Base-by-base conservation (phyloP, 2,888 invertebrate species). In the Rhagonycha fulva region DNA sequence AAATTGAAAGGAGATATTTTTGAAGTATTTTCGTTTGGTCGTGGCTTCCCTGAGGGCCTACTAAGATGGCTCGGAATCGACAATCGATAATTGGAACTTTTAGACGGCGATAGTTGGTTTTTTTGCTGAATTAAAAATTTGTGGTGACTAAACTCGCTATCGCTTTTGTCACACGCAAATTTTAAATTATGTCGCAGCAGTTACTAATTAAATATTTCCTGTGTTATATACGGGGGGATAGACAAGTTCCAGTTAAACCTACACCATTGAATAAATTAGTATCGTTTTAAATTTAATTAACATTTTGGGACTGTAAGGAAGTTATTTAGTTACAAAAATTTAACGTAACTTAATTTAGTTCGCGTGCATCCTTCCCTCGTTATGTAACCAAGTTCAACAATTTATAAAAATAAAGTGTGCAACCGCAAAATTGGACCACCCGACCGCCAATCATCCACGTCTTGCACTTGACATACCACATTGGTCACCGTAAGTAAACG, bases 391-490 rank as follows among this genome's bases (percentile, higher is more conserved):
- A 47, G 47, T 47, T 47, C 47, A 47, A 47, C 47, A 47, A n/a
- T 47, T 47, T 47, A 9, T 2, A 47, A 12, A 47, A 32, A 23
- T 23, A 12, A 66, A 66, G 26, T 26, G 63, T 66, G 23, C n/a
- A 66, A 66, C 63, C 63, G 26, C 63, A 24, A n/a, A 66, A 23
- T 66, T 24, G 14, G n/a, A 60, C 70, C 74, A 74, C 60, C 61
- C 70, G 61, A 60, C 74, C 74, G 70, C 60, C 70, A 74, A 75
- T 71, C 67, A 67, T 24, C 12, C 24, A 26, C 63, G 60, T 75
- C 74, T 63, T 70, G 71, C 74, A 75, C 74, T 75, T 75, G 74
- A 75, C 74, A 75, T 75, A 67, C 74, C 74, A 71, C 70, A 71
- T 71, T 75, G 66, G 47, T 68, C 28, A 19, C 68, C 19, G 30